Base-by-base conservation (phyloP, 1,140 invertebrate species). In the Nasonia giraulti region DNA sequence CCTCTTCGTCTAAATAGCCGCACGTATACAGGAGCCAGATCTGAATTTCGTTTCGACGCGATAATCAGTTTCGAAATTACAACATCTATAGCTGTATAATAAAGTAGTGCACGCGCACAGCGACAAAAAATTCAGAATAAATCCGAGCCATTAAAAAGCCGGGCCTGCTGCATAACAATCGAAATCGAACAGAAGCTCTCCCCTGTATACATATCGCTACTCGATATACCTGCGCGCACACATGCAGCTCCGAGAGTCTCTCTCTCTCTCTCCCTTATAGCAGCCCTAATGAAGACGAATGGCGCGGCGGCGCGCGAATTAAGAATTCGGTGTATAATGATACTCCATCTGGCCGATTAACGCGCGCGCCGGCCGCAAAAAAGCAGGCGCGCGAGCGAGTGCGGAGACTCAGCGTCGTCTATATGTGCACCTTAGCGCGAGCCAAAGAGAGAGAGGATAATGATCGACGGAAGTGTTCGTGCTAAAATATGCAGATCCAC, bases 401-500 rank as follows among this genome's bases (percentile, higher is more conserved):
- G 62, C 23, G 12, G 40, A 66, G 44, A 23, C 27, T 27, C 12
- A 68, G 8, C 20, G 66, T 27, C 68, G 68, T 62, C 6, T n/a
- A n/a, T 62, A n/a, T 62, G 17, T 62, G 17, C 55, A 7, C 20
- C 74, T 12, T 33, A 44, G 33, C 87, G 80, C 81, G 69, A 47
- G 20, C 62, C 20, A 11, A 17, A 87, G 88, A 87, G 86, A 88
- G 31, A 20, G 73, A 12, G 90, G 91, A 93, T 93, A 93, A 92
- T 91, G 91, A 92, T 93, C 92, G 91, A 87, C 91, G 92, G 91
- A 93, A 93, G 91, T 91, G 91, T 91, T 91, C 91, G 92, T 92
- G 91, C 89, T 92, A 92, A 93, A 93, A 92, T 93, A 93, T 93
- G 91, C 91, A 93, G 91, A 92, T 92, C 90, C 90, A 47, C 31